Conservation (phyloP, 2,888 invertebrate species). For the Myopa tessellatipennis region DNA sequence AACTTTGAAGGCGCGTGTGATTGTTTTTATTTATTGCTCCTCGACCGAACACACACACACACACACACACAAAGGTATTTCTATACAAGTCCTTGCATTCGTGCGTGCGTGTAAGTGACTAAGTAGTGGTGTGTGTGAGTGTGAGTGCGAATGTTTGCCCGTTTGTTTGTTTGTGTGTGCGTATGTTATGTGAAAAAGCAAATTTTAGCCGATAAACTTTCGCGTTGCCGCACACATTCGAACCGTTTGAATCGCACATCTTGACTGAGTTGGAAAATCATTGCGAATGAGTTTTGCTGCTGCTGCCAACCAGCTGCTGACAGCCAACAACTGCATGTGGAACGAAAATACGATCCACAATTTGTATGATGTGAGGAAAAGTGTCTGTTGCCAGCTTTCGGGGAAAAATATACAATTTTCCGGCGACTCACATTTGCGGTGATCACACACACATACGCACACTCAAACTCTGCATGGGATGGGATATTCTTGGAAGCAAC, state of each 20-base stretch:
- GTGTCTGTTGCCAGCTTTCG: not conserved
- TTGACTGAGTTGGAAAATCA: conserved; percentile 57
- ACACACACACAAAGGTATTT: not conserved
- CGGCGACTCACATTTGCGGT: not conserved
- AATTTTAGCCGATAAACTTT: conserved; percentile 36
- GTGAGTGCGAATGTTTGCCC: not conserved
- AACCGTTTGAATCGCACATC: conserved; percentile 65
- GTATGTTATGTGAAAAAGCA: conserved; percentile 6
- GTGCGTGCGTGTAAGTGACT: conserved; percentile 1
- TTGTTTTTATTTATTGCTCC: conserved; percentile 11
- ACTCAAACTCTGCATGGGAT: not conserved
- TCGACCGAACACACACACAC: not conserved
- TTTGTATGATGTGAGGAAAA: not conserved
- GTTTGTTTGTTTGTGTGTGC: too few relatives aligned
- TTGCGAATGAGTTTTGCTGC: conserved; percentile 14
- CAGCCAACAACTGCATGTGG: conserved; percentile 39
- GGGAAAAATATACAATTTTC: not conserved
- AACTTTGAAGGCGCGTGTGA: not conserved
- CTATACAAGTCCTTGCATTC: not conserved
- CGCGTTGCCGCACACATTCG: conserved; percentile 64
- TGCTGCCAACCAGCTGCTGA: conserved; percentile 7
- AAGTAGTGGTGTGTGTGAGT: conserved; percentile 2
- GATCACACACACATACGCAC: not conserved
- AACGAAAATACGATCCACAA: conserved; percentile 32
- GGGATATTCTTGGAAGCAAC: conserved; percentile 22